These are phyloP conservation scores for Actinemys pallida DNA, from an alignment of 2,113 vertebrate genomes.

Conservation along the genomic window DNA sequence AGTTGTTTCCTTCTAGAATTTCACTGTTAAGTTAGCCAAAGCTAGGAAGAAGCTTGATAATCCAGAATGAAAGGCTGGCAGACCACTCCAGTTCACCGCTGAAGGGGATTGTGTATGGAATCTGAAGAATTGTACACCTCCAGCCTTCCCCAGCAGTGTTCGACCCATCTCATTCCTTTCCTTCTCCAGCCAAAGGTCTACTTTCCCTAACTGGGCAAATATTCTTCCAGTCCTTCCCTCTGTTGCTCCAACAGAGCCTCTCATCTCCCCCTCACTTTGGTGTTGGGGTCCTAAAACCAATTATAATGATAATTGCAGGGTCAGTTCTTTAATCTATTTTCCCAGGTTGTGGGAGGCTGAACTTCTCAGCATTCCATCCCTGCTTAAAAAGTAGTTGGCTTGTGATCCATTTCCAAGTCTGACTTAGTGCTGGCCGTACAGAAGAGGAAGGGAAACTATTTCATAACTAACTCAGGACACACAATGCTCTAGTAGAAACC, in stretches of 20 bases:
- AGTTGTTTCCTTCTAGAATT: neutral
- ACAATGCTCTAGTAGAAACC: fast-evolving
- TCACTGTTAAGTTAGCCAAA: neutral
- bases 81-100: neutral
- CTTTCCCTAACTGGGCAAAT: neutral
- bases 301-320: neutral
- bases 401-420: neutral
- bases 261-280: neutral
- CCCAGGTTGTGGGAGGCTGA: neutral
- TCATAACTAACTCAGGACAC: too few relatives aligned
- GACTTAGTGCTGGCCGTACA: fast-evolving
- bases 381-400: neutral
- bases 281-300: neutral
- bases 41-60: neutral
- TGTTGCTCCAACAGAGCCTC: neutral
- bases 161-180: neutral
- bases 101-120: neutral
- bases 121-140: neutral
- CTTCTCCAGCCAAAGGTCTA: neutral
- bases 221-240: neutral
- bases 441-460: too few relatives aligned
- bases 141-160: neutral
- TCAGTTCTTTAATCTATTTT: neutral
- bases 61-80: neutral
- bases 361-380: neutral